Conservation (phyloP, 2,113 vertebrate species). For the Tympanuchus pallidicinctus region DNA sequence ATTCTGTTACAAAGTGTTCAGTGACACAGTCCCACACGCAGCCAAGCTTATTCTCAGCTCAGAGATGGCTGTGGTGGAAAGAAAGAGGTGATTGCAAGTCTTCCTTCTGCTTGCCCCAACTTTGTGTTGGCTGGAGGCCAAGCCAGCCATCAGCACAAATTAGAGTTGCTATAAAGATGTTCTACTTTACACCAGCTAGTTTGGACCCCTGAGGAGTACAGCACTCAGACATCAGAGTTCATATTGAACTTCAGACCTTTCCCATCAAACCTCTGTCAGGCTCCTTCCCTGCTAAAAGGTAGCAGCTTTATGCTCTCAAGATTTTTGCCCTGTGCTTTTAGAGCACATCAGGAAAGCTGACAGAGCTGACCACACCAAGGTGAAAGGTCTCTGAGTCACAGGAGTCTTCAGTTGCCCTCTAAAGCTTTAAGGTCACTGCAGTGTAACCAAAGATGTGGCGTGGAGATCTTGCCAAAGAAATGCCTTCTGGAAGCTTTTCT, state of each 20-base stretch:
- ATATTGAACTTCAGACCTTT: slow-evolving; percentile 51
- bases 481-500: not conserved
- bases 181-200: slow-evolving; percentile 48
- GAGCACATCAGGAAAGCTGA: not conserved
- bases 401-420: not conserved
- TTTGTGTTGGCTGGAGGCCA: slow-evolving; percentile 37
- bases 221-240: slow-evolving; percentile 22
- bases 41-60: slow-evolving; percentile 68
- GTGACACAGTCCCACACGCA: slow-evolving; percentile 63
- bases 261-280: slow-evolving; percentile 19
- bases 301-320: not conserved
- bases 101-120: slow-evolving; percentile 67
- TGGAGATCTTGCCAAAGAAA: not conserved
- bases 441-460: not conserved
- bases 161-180: slow-evolving; percentile 47
- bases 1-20: slow-evolving; percentile 58
- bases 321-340: not conserved
- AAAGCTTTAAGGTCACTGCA: not conserved
- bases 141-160: slow-evolving; percentile 64
- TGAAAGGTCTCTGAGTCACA: not conserved
- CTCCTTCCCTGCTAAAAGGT: slow-evolving; percentile 13
- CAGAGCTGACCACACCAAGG: not conserved
- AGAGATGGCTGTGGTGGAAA: slow-evolving; percentile 16
- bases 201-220: slow-evolving; percentile 44
- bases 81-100: slow-evolving; percentile 59